phyloP scores from a whole-genome alignment of 2,113 vertebrate species.

The Notechis scutatus region DNA sequence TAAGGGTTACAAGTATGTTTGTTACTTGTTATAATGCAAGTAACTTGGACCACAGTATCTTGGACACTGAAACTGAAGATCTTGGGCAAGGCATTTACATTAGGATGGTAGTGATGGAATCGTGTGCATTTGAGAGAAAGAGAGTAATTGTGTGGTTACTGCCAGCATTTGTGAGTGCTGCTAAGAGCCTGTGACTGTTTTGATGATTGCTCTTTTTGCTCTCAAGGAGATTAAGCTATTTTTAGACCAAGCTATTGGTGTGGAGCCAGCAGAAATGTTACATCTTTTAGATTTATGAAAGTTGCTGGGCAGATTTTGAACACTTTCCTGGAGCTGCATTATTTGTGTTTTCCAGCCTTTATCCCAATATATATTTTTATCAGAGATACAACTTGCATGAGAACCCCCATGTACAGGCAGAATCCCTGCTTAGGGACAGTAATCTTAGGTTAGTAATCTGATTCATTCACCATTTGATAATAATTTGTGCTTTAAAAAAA shows the following conservation, averaged over 20 bases:
- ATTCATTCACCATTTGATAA: conserved; percentile 61
- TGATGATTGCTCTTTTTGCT: conserved; percentile 68
- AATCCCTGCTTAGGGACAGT: conserved; percentile 17
- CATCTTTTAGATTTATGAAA: conserved; percentile 70
- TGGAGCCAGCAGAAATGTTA: conserved; percentile 66
- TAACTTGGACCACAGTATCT: neutral
- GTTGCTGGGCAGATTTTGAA: conserved; percentile 68
- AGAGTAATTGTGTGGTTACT: neutral
- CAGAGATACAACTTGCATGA: conserved; percentile 24
- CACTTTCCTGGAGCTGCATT: conserved; percentile 57
- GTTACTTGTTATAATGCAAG: neutral
- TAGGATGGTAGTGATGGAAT: neutral
- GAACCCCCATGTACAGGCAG: conserved; percentile 1
- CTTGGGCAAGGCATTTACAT: neutral
- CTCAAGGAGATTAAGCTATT: conserved; percentile 71
- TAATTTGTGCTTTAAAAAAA: conserved; percentile 61
- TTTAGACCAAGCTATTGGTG: conserved; percentile 69
- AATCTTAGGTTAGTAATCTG: conserved; percentile 62
- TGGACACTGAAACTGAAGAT: neutral
- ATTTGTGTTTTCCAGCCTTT: conserved; percentile 36
- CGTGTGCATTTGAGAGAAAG: neutral
- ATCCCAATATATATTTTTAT: conserved; percentile 27
- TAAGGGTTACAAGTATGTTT: neutral
- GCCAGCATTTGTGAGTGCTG: neutral
- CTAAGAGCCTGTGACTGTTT: conserved; percentile 8